Base-by-base conservation (phyloP, 2,797 vertebrate species). In the Aratinga solstitialis region DNA sequence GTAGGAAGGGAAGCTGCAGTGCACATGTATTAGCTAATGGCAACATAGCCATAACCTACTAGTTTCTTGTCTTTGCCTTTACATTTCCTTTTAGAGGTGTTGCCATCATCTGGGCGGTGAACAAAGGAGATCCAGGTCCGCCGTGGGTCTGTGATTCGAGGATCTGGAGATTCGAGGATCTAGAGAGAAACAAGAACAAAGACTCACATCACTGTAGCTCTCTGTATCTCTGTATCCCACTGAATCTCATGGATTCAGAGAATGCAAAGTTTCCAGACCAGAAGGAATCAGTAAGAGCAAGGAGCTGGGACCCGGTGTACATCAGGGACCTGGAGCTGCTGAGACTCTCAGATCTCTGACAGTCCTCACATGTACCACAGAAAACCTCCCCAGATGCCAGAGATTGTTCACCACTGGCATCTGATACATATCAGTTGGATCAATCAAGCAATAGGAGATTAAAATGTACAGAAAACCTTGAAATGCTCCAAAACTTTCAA, bases 41-140 rank as follows among this genome's bases (percentile, higher is more conserved):
- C n/a, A 43, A 32, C 53, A 51, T 65, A 90, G 51, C n/a, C 29
- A 71, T 40, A n/a, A 84, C 97, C 97, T 98, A 99, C 99, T 98
- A 98, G 92, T 75, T 98, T 98, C 97, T 99, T 99, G 96, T 98
- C 98, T 77, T 98, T 99, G 59, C 98, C 94, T 72, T 97, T 98
- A 97, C 99, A 99, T 86, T 98, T 99, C 97, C 97, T 98, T 93
- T 90, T 98, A 40, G 91, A 74, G 69, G 94, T 97, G 94, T 96
- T 98, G 2, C 97, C 92, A 9, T 98, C 98, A 9, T 99, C 98
- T 0, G 98, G 98, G 93, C 99, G 97, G 93, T 99, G 99, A 66
- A 99, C 98, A 87, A 99, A 99, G 97, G 98, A 99, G 97, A 99
- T 98, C 99, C 99, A 99, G 22, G 99, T 99, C 67, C 97, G 97